Evolutionary conservation across 2,113 vertebrate species (phyloP).

Genomic region (Mellivora capensis): DNA sequence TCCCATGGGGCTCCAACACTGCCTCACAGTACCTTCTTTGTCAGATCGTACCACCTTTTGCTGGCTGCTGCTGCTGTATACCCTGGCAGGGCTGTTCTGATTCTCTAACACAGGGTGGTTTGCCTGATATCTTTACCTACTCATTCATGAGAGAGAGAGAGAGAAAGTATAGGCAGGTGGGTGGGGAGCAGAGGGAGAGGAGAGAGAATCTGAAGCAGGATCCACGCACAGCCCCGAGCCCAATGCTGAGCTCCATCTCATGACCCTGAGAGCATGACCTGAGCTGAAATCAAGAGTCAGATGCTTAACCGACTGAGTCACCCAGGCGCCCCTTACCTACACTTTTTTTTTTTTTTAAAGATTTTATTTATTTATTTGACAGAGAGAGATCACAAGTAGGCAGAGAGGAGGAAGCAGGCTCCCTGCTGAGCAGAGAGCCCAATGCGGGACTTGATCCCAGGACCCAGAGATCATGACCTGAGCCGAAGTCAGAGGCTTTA

Average conservation of each 20-base stretch:
- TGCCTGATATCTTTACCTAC: background rate
- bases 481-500: background rate
- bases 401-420: no score
- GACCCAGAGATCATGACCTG: background rate
- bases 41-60: background rate
- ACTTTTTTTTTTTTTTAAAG: no score
- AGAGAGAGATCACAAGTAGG: no score
- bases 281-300: background rate
- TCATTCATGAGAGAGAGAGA: background rate
- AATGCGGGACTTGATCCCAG: background rate
- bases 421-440: no score
- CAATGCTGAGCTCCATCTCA: background rate
- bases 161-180: fast-evolving
- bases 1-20: background rate
- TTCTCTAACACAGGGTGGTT: background rate
- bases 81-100: no score
- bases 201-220: background rate
- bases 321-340: background rate
- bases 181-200: background rate
- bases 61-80: background rate
- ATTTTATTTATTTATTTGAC: no score
- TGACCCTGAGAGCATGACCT: background rate
- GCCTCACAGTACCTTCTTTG: background rate
- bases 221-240: background rate
- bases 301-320: background rate